phyloP scores from a whole-genome alignment of 2,888 invertebrate species.

The Corythucha ciliata region DNA sequence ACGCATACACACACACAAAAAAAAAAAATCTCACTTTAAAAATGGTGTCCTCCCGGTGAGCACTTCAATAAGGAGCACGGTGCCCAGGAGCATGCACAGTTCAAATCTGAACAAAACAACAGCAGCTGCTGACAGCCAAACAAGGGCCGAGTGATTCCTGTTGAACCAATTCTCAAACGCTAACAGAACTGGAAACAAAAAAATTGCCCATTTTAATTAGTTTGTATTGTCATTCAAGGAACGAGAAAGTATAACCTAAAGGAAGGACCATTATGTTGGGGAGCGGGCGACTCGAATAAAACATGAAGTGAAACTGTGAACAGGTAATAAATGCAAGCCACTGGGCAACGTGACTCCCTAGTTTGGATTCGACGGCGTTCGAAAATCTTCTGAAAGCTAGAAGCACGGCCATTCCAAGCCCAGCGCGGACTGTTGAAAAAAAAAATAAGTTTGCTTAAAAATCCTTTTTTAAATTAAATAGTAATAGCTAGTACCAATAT shows the following conservation, averaged over 20 bases:
- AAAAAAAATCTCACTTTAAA: conserved; percentile 57
- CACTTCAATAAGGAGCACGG: conserved; percentile 73
- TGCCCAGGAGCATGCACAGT: conserved; percentile 73
- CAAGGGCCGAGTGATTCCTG: conserved; percentile 62
- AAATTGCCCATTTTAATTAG: conserved; percentile 23
- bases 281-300: conserved; percentile 85
- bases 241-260: conserved; percentile 58
- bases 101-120: conserved; percentile 87
- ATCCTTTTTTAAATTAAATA: conserved; percentile 31
- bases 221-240: conserved; percentile 1
- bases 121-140: conserved; percentile 75
- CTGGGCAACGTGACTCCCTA: conserved; percentile 65
- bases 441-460: conserved; percentile 31
- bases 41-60: conserved; percentile 58
- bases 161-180: conserved; percentile 79
- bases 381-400: conserved; percentile 63
- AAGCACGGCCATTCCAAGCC: conserved; percentile 67
- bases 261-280: conserved; percentile 92
- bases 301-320: conserved; percentile 96
- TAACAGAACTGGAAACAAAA: conserved; percentile 60
- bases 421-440: conserved; percentile 60
- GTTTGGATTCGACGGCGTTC: conserved; percentile 62
- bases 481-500: conserved; percentile 58
- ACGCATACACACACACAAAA: too few species aligned
- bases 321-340: conserved; percentile 78